Evolutionary conservation across 2,888 invertebrate genomes (phyloP).

Genomic region (Conomelus anceps): DNA sequence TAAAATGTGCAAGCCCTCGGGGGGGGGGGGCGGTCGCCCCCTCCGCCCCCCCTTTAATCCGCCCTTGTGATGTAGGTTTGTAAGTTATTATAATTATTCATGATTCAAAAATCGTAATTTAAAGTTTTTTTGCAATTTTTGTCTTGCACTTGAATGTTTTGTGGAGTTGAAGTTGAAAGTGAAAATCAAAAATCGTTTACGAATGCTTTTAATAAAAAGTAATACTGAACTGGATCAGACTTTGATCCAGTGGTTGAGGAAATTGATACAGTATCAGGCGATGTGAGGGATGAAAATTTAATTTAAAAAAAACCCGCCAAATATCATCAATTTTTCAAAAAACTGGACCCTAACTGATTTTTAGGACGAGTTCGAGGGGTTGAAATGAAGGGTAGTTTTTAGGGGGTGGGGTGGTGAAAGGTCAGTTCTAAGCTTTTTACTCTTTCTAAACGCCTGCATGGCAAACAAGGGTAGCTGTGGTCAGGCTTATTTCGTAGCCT

Average conservation of each 20-base stretch:
- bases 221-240: neutral
- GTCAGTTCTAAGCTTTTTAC: neutral
- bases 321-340: neutral
- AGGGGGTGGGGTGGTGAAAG: neutral
- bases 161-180: neutral
- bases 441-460: neutral
- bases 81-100: too few species aligned
- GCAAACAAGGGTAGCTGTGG: neutral
- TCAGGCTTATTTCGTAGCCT: neutral
- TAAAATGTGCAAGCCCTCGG: too few species aligned
- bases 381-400: neutral
- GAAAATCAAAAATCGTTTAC: neutral
- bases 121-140: neutral
- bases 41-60: too few species aligned
- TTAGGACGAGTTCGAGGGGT: neutral
- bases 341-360: neutral
- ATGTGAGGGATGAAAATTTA: neutral
- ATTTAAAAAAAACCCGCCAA: neutral
- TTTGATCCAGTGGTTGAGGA: neutral
- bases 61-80: too few species aligned
- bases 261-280: neutral
- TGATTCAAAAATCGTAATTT: too few species aligned
- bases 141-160: neutral
- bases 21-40: too few species aligned
- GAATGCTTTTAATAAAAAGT: neutral